Percentiles rank a stretch among this genome's conserved stretches.
phyloP scores from a whole-genome alignment of 1,140 invertebrate genomes.

The Leptonema lineaticorne region DNA sequence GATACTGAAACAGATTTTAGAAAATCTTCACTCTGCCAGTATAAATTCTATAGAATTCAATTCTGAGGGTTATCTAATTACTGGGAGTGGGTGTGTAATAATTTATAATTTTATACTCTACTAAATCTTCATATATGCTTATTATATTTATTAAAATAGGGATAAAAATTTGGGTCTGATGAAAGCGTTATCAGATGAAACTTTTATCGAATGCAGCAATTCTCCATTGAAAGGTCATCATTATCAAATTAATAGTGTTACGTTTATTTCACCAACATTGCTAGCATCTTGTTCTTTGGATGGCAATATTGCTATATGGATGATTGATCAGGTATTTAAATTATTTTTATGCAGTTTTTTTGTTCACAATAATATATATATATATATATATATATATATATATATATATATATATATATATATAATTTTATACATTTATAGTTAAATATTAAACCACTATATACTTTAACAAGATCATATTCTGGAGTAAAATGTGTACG shows the following conservation, averaged over 20 bases:
- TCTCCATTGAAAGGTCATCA: conserved; percentile 61
- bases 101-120: neutral
- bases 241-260: conserved; percentile 65
- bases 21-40: conserved; percentile 54
- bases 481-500: conserved; percentile 46
- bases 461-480: conserved; percentile 37
- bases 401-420: too few relatives aligned
- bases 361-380: neutral
- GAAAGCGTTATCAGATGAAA: conserved; percentile 45
- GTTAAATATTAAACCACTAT: neutral
- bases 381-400: too few relatives aligned
- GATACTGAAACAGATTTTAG: conserved; percentile 54
- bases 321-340: conserved; percentile 18
- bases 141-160: conserved; percentile 44
- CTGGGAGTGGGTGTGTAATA: conserved; percentile 57
- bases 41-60: conserved; percentile 62
- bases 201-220: conserved; percentile 52
- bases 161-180: conserved; percentile 61
- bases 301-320: conserved; percentile 50
- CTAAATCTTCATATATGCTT: neutral
- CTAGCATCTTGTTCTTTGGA: conserved; percentile 74
- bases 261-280: conserved; percentile 65
- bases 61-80: conserved; percentile 54
- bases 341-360: neutral
- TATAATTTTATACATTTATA: neutral